Evolutionary conservation across 92 coral and sea anemone genomes (phyloP).

Genomic region (Paramuricea clavata): DNA sequence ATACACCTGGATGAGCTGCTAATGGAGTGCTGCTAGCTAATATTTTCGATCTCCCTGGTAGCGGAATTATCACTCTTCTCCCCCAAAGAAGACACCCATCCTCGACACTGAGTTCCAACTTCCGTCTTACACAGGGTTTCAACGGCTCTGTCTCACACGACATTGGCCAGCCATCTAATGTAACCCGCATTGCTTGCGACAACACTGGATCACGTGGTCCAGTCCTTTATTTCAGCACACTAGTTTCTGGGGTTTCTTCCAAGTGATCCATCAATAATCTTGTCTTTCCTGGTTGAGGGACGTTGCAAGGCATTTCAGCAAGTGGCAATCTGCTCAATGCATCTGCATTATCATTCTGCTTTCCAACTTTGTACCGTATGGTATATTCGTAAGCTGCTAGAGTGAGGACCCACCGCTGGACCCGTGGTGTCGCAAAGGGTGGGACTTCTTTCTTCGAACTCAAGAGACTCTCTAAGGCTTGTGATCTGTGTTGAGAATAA

Average conservation of each 20-base stretch:
- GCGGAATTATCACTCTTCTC: conserved; percentile 43
- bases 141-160: neutral
- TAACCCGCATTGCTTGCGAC: conserved; percentile 51
- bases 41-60: conserved; percentile 54
- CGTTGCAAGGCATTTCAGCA: conserved; percentile 57
- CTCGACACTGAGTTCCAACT: conserved; percentile 64
- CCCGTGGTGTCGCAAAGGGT: conserved; percentile 63
- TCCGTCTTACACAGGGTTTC: conserved; percentile 34
- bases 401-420: conserved; percentile 76
- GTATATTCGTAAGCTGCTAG: conserved; percentile 66
- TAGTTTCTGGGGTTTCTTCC: neutral
- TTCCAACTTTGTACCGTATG: conserved; percentile 59
- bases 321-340: too few species aligned
- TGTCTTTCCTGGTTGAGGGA: conserved; percentile 54
- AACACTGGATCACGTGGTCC: conserved; percentile 61
- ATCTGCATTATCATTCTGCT: conserved; percentile 47
- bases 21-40: conserved; percentile 62
- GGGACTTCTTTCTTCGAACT: conserved; percentile 55
- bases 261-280: too few species aligned
- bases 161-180: conserved; percentile 55
- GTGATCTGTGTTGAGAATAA: conserved; percentile 47
- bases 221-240: conserved; percentile 13
- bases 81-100: conserved; percentile 73
- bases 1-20: conserved; percentile 66
- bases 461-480: conserved; percentile 55